A percentile compares a stretch with the other conserved stretches of the same genome.
Conservation (phyloP, 2,113 vertebrate genomes). For the Thymallus thymallus region DNA sequence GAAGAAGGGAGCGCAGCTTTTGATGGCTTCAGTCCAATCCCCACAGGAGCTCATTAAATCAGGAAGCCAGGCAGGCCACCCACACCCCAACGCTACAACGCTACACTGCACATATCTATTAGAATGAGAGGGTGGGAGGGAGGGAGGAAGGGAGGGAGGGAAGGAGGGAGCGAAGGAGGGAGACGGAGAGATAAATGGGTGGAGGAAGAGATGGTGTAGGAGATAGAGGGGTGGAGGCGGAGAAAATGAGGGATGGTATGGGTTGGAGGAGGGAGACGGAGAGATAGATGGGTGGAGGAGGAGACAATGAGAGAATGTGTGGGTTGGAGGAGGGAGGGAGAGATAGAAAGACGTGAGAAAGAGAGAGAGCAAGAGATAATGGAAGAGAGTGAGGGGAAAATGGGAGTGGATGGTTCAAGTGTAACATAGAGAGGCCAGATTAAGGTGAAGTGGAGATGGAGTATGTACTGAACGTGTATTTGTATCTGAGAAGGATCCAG, state of each 20-base stretch:
- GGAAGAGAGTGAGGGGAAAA: not conserved
- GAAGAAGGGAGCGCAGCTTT: constrained; percentile 21
- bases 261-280: not conserved
- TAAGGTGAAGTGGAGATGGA: constrained; percentile 23
- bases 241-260: no score
- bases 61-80: constrained; percentile 55
- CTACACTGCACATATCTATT: constrained; percentile 10
- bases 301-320: constrained; percentile 3
- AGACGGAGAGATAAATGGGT: constrained; percentile 3
- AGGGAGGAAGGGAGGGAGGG: not conserved
- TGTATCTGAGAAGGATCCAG: not conserved
- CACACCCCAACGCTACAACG: constrained; percentile 25
- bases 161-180: not conserved
- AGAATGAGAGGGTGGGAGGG: constrained; percentile 3
- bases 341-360: constrained; percentile 29
- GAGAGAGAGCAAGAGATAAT: constrained; percentile 12
- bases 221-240: not conserved
- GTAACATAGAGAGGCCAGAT: constrained; percentile 16
- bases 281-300: not conserved
- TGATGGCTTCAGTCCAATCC: constrained; percentile 62
- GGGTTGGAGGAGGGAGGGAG: constrained; percentile 16
- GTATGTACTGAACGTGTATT: not conserved
- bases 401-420: not conserved
- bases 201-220: constrained; percentile 31
- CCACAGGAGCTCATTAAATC: constrained; percentile 76